Base-by-base conservation (phyloP, 2,113 vertebrate species). In the Dasyornis broadbenti region DNA sequence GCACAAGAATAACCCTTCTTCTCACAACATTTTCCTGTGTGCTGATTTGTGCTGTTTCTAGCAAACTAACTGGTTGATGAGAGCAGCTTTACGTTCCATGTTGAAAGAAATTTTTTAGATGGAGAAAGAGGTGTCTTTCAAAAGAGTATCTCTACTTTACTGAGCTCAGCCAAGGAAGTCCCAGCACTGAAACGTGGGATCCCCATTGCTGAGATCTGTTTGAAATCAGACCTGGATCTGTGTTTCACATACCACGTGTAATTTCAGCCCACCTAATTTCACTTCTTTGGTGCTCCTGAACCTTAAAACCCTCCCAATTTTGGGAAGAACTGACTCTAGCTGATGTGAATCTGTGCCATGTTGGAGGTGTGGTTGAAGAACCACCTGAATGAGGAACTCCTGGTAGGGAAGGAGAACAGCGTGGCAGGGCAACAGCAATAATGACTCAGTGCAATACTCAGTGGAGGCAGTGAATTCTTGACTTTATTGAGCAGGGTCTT, bases 381-480 rank as follows among this genome's bases (percentile, higher is more conserved):
- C 28, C 59, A 50, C 13, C 10, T 26, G 37, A 37, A 14, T 71
- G 80, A 86, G 83, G 49, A 86, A 12, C 11, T 37, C 54, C 18
- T 81, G 52, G 26, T 30, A 35, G 60, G 71, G 90, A 85, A 73
- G 79, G 33, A 73, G 52, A 40, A 65, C 42, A 56, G 24, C 50
- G 9, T 6, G 52, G 57, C 68, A 83, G 65, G 79, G 85, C 65
- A 90, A 49, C 10, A 89, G 90, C 94, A 92, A 84, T 92, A 95
- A 90, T 4, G 44, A 65, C 19, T 57, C 10, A 3, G 75, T 61
- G 71, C 82, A 73, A 75, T 83, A 71, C 31, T 54, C 22, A 16
- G 26, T 10, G n/a, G 72, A 78, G 42, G 52, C 68, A n/a, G 11
- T 6, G 35, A 68, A n/a, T 83, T 90, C 44, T 77, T 1, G 3